Evolutionary conservation across 2,888 invertebrate species (phyloP), one percentile per base, ranked within the genome.

Genomic region (Trisateles emortualis): DNA sequence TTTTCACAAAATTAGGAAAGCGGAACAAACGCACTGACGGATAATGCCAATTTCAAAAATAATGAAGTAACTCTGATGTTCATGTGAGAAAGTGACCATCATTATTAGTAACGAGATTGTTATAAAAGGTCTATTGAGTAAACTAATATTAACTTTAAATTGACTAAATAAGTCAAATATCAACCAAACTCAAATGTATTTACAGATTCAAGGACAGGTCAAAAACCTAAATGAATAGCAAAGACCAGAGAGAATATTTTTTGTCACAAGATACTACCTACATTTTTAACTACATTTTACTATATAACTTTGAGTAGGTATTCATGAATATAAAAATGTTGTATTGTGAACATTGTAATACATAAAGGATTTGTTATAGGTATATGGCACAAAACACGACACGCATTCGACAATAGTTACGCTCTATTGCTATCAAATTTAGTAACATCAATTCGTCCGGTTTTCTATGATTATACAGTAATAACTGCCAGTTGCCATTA

Each of bases 401-500:
- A 68, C 62, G 56, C 62, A 72, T 70, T 76, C 61, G 61, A 77
- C 70, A 74, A 69, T 72, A 72, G 67, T 76, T 68, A 79, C 79
- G 86, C 81, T 85, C 84, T 83, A 87, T 86, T 86, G 84, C 75
- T 59, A 70, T 72, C 75, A 68, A 78, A 83, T 82, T 82, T 81
- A 76, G 79, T 79, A 84, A 74, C 70, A 71, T 74, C 78, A 79
- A 78, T 77, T 69, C 79, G 78, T 84, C 83, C 85, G 81, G 82
- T 81, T 81, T 82, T 72, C 64, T 59, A 74, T 63, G 65, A 76
- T 76, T 75, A 74, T 74, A 73, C 64, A 74, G 75, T 50, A 55
- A 59, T 52, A 72, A 69, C 57, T 75, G 70, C 61, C 60, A 71
- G 65, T 70, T 70, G 63, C 59, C 62, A 68, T 67, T 72, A 77